Conservation (phyloP, 2,113 vertebrate genomes). For the Hyperopisus bebe region DNA sequence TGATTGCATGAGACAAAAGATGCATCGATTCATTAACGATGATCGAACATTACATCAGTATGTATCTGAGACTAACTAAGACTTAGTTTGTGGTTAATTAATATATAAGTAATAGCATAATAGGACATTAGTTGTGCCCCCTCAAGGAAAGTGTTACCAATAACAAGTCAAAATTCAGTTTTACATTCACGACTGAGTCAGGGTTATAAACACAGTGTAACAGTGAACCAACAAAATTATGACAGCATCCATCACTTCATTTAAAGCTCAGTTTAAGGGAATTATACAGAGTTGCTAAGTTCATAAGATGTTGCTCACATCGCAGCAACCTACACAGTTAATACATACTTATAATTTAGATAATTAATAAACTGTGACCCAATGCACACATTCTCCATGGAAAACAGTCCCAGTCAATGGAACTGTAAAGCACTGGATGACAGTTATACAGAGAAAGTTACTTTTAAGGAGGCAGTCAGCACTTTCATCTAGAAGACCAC, state of each 20-base stretch:
- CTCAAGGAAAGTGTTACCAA: background rate
- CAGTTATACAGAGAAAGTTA: background rate
- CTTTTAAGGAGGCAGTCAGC: background rate
- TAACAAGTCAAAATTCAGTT: background rate
- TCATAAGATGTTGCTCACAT: background rate
- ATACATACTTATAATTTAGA: background rate
- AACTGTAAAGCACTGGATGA: background rate
- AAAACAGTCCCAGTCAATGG: background rate
- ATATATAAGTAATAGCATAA: background rate
- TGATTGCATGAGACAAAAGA: background rate
- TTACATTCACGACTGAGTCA: background rate
- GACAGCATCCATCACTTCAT: background rate
- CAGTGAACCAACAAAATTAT: background rate
- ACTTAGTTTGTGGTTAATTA: background rate
- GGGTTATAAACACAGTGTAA: background rate
- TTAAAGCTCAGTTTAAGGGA: background rate
- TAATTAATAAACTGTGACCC: background rate
- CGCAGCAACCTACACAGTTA: background rate
- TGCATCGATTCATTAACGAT: background rate
- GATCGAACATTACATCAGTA: background rate
- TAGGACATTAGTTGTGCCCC: background rate
- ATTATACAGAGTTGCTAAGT: background rate
- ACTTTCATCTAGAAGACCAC: background rate
- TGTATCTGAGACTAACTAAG: background rate
- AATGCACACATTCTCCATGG: background rate